Base-by-base conservation (phyloP, 2,888 invertebrate species). In the Mesorhabditis sp. region DNA sequence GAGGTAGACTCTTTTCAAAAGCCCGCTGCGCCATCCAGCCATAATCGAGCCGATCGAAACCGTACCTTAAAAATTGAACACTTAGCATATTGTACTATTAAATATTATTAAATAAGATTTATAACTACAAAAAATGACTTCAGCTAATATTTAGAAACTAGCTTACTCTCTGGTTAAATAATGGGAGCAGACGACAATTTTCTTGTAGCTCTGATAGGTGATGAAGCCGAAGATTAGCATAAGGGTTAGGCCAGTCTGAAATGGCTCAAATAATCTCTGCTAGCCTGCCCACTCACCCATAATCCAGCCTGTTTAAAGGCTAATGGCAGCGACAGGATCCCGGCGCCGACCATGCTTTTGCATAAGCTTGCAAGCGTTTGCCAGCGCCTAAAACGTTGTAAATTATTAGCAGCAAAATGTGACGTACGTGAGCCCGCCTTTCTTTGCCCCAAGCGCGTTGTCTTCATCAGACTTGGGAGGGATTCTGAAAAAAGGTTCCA, bases 321-420 rank as follows among this genome's bases (percentile, higher is more conserved):
- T 13, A 13, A 50, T 50, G 58, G 58, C 1, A 50, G n/a, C n/a
- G 58, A 50, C 10, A 50, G 58, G 58, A 50, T n/a, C n/a, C 58
- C 58, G 7, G 58, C 58, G 58, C 58, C 58, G 58, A 50, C 58
- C 58, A 50, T 50, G 7, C 10, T n/a, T 50, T 50, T 50, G 58
- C 7, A 13, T 50, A 50, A 50, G 58, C 58, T 50, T n/a, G n/a
- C 58, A 10, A 50, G n/a, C n/a, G 58, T 50, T 50, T 50, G 58
- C 7, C 7, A n/a, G 58, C n/a, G n/a, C 7, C 58, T 50, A n/a
- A 50, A 50, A 28, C 28, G 28, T 28, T 28, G 28, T 28, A 28
- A 28, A 28, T 28, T 28, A 28, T 28, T 28, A 28, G 28, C 28
- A 28, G 28, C 28, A 28, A 28, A 28, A 28, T 28, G 28, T 28